Conservation (phyloP, 1,140 invertebrate species). For the Neodiprion fabricii region DNA sequence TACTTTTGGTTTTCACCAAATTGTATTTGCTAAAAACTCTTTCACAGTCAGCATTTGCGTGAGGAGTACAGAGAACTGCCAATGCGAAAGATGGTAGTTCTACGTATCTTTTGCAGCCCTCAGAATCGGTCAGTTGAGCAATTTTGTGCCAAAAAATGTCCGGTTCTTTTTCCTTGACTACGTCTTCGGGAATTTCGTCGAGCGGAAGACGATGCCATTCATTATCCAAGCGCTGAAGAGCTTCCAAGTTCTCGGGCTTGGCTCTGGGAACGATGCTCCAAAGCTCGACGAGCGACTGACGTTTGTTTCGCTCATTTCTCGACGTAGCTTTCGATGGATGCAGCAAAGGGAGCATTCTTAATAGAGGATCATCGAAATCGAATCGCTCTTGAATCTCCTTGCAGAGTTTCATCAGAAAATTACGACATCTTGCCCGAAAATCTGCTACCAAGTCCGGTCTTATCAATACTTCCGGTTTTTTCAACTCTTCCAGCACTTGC, state of each 20-base stretch:
- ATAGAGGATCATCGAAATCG: slow-evolving; percentile 20
- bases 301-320: slow-evolving; percentile 19
- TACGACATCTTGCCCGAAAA: slow-evolving; percentile 24
- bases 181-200: slow-evolving; percentile 25
- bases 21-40: slow-evolving; percentile 20
- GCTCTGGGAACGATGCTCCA: slow-evolving; percentile 20
- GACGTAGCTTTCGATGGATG: slow-evolving; percentile 21
- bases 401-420: slow-evolving; percentile 17
- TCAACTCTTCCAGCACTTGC: slow-evolving; percentile 22
- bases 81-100: slow-evolving; percentile 23
- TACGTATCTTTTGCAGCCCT: slow-evolving; percentile 17
- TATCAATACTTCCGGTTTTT: slow-evolving; percentile 21
- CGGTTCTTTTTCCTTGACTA: slow-evolving; percentile 20
- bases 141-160: slow-evolving; percentile 26
- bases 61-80: slow-evolving; percentile 22
- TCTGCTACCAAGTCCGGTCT: slow-evolving; percentile 26
- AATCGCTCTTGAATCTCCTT: slow-evolving; percentile 25
- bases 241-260: slow-evolving; percentile 19
- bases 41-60: slow-evolving; percentile 22
- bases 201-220: slow-evolving; percentile 21
- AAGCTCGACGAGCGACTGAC: slow-evolving; percentile 22
- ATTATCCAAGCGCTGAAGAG: slow-evolving; percentile 23
- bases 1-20: slow-evolving; percentile 16
- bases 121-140: slow-evolving; percentile 17
- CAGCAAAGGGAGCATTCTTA: slow-evolving; percentile 13